Conservation (phyloP, 2,797 vertebrate species). For the Chaenodraco wilsoni region DNA sequence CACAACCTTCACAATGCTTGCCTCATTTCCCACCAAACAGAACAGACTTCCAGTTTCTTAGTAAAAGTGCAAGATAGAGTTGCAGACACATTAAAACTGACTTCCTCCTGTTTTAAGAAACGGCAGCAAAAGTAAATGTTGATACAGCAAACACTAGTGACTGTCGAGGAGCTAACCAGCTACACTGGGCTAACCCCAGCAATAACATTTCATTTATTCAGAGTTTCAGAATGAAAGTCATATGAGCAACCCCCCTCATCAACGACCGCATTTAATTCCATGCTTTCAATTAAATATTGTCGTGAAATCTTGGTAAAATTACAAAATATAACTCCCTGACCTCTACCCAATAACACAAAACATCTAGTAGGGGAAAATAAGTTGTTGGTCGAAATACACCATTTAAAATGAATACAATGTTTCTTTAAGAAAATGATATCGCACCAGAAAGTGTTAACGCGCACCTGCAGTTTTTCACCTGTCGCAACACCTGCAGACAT, state of each 20-base stretch:
- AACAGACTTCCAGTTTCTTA: slow-evolving; percentile 35
- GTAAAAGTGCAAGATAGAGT: neutral
- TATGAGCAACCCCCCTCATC: neutral
- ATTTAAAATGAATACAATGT: neutral
- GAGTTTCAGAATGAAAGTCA: neutral
- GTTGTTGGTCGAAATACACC: too few species aligned
- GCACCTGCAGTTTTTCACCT: slow-evolving; percentile 62
- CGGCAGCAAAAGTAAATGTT: neutral
- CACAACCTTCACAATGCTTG: slow-evolving; percentile 29
- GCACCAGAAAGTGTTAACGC: neutral
- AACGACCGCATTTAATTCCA: neutral
- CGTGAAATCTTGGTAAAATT: neutral
- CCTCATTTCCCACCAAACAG: slow-evolving; percentile 41
- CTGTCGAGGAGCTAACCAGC: neutral
- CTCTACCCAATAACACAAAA: neutral
- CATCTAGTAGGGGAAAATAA: neutral
- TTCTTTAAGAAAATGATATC: neutral
- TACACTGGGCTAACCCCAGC: neutral
- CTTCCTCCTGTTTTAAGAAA: slow-evolving; percentile 23
- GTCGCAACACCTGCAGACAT: slow-evolving; percentile 27
- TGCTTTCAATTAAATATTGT: too few species aligned
- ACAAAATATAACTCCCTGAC: neutral
- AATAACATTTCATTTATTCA: neutral
- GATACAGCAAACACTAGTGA: slow-evolving; percentile 2
- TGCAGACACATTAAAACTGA: neutral